Percentiles rank a stretch among this genome's conserved stretches.
Conservation (phyloP, 2,888 invertebrate genomes). For the Brenthis daphne region DNA sequence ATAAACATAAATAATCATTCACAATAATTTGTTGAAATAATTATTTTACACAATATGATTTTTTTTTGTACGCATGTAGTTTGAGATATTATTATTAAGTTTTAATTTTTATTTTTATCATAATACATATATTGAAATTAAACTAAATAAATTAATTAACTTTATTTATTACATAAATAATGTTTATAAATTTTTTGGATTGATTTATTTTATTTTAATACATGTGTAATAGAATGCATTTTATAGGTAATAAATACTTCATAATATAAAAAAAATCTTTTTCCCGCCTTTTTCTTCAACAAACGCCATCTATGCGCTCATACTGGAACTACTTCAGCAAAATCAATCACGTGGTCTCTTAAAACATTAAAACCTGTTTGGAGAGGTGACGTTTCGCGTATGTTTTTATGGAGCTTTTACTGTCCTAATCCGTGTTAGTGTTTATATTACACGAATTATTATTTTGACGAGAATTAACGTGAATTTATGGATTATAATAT, state of each 20-base stretch:
- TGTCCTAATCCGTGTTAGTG: slow-evolving; percentile 44
- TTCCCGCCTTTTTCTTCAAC: slow-evolving; percentile 35
- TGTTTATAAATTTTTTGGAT: too few species aligned
- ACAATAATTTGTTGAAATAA: too few species aligned
- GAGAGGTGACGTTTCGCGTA: slow-evolving; percentile 66
- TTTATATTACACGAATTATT: slow-evolving; percentile 33
- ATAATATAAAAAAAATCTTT: slow-evolving; percentile 48
- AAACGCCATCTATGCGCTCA: slow-evolving; percentile 58
- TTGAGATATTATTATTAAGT: too few species aligned
- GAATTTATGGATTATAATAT: slow-evolving; percentile 14
- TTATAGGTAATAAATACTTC: not conserved
- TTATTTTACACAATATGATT: too few species aligned
- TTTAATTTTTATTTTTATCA: too few species aligned
- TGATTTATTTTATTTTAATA: too few species aligned
- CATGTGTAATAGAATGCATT: too few species aligned
- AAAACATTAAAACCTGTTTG: slow-evolving; percentile 71
- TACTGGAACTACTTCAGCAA: slow-evolving; percentile 45
- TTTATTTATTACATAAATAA: too few species aligned
- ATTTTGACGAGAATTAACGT: slow-evolving; percentile 20
- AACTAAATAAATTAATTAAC: too few species aligned
- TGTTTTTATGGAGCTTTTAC: slow-evolving; percentile 67
- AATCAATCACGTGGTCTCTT: slow-evolving; percentile 64
- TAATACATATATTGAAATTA: too few species aligned
- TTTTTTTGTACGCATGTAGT: too few species aligned
- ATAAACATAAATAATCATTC: too few species aligned